Percentiles rank a stretch among this genome's conserved stretches.
Evolutionary conservation across 1,140 invertebrate species (phyloP).

Genomic region (Drosophila novamexicana): DNA sequence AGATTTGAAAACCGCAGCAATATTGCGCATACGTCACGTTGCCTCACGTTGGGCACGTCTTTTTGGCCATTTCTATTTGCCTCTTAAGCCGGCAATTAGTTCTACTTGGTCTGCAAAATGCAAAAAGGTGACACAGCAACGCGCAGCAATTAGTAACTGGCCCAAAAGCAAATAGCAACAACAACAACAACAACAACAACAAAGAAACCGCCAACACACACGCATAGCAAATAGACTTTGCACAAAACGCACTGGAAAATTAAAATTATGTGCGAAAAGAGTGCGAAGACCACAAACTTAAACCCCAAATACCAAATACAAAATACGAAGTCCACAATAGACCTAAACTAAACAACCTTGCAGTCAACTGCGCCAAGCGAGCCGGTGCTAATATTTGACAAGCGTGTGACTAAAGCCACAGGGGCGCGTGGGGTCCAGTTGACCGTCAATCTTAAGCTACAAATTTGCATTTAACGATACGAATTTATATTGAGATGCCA

Average conservation of each 20-base stretch:
- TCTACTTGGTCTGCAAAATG: conserved; percentile 41
- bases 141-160: conserved; percentile 52
- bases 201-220: conserved; percentile 28
- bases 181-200: conserved; percentile 11
- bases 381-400: conserved; percentile 35
- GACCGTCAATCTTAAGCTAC: conserved; percentile 1
- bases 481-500: background rate
- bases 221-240: conserved; percentile 43
- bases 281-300: conserved; percentile 27
- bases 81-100: conserved; percentile 56
- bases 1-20: conserved; percentile 19
- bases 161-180: conserved; percentile 13
- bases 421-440: background rate
- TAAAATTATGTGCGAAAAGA: conserved; percentile 27
- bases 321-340: conserved; percentile 18
- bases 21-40: conserved; percentile 61
- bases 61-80: conserved; percentile 29
- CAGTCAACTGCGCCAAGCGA: conserved; percentile 11
- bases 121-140: conserved; percentile 35
- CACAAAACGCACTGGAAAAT: conserved; percentile 60
- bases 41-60: background rate
- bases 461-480: conserved; percentile 21
- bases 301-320: conserved; percentile 46
- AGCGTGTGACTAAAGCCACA: background rate
- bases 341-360: conserved; percentile 24